phyloP scores from a whole-genome alignment of 2,113 vertebrate genomes.

The Atractosteus spatula region DNA sequence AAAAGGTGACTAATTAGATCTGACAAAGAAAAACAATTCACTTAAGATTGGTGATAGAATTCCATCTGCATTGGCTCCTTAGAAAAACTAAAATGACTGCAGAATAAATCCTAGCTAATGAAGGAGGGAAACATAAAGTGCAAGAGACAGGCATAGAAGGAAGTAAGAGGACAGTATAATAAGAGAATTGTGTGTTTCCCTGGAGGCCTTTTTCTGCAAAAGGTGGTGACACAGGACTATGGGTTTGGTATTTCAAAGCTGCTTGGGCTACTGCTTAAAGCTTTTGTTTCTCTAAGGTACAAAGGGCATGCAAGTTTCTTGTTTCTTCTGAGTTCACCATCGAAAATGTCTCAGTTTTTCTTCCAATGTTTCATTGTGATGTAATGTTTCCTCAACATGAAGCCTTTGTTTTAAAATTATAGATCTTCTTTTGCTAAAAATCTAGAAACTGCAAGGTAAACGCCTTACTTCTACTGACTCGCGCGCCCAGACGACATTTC shows the following conservation, averaged over 20 bases:
- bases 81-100: background rate
- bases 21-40: conserved; percentile 28
- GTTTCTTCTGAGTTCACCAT: too few species aligned
- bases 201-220: background rate
- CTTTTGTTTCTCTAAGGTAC: background rate
- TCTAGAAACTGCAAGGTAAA: too few species aligned
- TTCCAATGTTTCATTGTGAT: too few species aligned
- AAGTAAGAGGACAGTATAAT: background rate
- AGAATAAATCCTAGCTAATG: background rate
- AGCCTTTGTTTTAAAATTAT: too few species aligned
- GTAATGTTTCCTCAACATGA: too few species aligned
- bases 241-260: background rate
- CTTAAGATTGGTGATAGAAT: conserved; percentile 1
- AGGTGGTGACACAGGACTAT: background rate
- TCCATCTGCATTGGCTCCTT: conserved; percentile 2
- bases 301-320: too few species aligned
- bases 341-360: too few species aligned
- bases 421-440: too few species aligned
- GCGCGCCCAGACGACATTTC: too few species aligned
- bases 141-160: background rate
- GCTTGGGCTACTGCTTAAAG: background rate
- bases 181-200: background rate
- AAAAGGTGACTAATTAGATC: conserved; percentile 13
- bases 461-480: too few species aligned
- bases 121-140: background rate